Evolutionary conservation across 2,888 invertebrate species (phyloP).

Genomic region (Sialis lutaria): DNA sequence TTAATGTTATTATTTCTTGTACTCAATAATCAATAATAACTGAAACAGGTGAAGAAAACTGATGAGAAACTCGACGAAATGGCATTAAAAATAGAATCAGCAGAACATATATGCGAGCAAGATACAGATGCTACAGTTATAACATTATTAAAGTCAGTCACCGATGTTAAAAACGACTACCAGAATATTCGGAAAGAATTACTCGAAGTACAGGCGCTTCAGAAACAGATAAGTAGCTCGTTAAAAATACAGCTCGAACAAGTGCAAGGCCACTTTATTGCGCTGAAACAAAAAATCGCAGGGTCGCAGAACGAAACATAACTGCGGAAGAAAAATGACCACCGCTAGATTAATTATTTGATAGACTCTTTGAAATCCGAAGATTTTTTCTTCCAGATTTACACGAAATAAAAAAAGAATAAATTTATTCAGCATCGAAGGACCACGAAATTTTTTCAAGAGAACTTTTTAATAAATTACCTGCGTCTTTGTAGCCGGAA

Average conservation of each 20-base stretch:
- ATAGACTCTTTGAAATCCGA: no score
- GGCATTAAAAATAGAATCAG: constrained; percentile 55
- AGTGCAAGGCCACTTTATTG: constrained; percentile 58
- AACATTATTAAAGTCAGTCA: constrained; percentile 56
- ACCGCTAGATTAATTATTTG: no score
- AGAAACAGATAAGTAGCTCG: constrained; percentile 59
- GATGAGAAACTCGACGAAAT: constrained; percentile 55
- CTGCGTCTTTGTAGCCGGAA: no score
- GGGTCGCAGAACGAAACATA: constrained; percentile 19
- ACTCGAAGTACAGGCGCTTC: constrained; percentile 61
- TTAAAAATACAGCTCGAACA: constrained; percentile 51
- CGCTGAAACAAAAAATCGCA: constrained; percentile 50
- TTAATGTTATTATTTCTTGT: not conserved
- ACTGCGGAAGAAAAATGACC: not conserved
- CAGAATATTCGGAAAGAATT: constrained; percentile 62
- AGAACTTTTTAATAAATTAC: no score
- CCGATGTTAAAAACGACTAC: constrained; percentile 63
- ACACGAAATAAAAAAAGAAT: no score
- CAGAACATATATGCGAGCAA: constrained; percentile 35
- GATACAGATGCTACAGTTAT: constrained; percentile 44
- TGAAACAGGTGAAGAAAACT: constrained; percentile 47
- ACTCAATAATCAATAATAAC: not conserved
- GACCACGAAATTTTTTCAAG: no score
- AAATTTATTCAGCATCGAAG: no score
- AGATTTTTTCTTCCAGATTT: no score